A percentile compares a stretch with the other conserved stretches of the same genome.
Conservation (phyloP, 2,888 invertebrate genomes). For the Trichacis sp. region DNA sequence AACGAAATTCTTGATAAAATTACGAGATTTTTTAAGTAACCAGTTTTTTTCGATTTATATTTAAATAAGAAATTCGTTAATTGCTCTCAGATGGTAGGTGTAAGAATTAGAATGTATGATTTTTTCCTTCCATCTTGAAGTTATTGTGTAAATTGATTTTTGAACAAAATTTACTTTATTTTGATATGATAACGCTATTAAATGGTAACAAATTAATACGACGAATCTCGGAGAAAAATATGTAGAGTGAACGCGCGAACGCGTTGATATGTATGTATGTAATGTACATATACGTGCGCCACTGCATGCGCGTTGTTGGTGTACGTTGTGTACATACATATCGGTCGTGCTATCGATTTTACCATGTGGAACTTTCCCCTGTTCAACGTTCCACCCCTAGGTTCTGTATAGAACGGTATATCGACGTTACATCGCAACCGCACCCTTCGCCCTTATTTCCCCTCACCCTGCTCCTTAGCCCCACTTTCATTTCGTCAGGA, state of each 20-base stretch:
- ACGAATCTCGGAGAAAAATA: constrained; percentile 6
- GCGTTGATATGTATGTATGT: background rate
- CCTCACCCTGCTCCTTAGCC: constrained; percentile 12
- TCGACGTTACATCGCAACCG: constrained; percentile 66
- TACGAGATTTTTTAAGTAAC: too few species aligned
- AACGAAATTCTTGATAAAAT: too few species aligned
- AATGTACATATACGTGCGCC: constrained; percentile 8
- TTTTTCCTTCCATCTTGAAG: too few species aligned
- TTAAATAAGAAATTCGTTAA: too few species aligned
- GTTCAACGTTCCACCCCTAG: constrained; percentile 54
- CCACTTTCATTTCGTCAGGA: constrained; percentile 24
- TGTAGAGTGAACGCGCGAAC: constrained; percentile 17
- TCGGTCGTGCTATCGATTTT: constrained; percentile 68
- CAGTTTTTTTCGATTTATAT: too few species aligned
- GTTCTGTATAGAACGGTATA: constrained; percentile 66
- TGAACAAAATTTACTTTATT: too few species aligned
- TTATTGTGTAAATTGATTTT: too few species aligned
- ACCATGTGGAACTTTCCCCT: constrained; percentile 66
- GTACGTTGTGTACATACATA: constrained; percentile 51
- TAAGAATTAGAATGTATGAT: too few species aligned
- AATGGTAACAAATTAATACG: too few species aligned
- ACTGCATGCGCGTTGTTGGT: too few species aligned
- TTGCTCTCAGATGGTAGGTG: too few species aligned
- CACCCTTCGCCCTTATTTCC: constrained; percentile 27
- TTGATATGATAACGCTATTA: too few species aligned